Evolutionary conservation across 2,113 vertebrate species (phyloP), one percentile per base, ranked within the genome.

Genomic region (Urocolius indicus): DNA sequence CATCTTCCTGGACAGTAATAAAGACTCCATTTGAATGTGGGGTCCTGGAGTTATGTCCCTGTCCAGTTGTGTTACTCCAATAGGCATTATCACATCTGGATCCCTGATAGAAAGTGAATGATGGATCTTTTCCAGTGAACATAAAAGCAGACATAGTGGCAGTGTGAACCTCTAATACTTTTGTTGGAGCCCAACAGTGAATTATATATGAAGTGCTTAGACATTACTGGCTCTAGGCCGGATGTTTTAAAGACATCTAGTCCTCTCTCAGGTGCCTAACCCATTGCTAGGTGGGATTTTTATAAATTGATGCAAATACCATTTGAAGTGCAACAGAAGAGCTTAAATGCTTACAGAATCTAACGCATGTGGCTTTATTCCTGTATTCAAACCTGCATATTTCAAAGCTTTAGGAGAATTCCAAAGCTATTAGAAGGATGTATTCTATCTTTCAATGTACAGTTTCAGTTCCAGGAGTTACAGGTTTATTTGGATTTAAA

Each of bases 161-260:
- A 14, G 3, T 38, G 32, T 65, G 48, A 72, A 57, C 11, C 19
- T 80, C 16, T 58, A 22, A 2, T 32, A 12, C 4, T 62, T 19
- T 23, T 58, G 2, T n/a, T 1, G 2, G 38, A 87, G 8, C 1
- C 17, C 13, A 48, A 1, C 8, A 36, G 3, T 19, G 15, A 62
- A 10, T 61, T 69, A 22, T 0, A 54, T 6, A 11, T 17, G n/a
- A 11, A 48, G 6, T 26, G 12, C 4, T 34, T 89, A 15, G 13
- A 1, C 12, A 90, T 8, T 22, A 23, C 3, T 30, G 0, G 30
- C 46, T 54, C 9, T 55, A 11, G 16, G 5, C 15, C 0, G 0
- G 16, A 8, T 2, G 0, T 29, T 69, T 34, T 62, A 43, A 49
- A 27, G 29, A 58, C 7, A 17, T 71, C 12, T 45, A 61, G 7